Evolutionary conservation across 2,888 invertebrate genomes (phyloP), one percentile per base, ranked within the genome.

Genomic region (Falcaria lacertinaria): DNA sequence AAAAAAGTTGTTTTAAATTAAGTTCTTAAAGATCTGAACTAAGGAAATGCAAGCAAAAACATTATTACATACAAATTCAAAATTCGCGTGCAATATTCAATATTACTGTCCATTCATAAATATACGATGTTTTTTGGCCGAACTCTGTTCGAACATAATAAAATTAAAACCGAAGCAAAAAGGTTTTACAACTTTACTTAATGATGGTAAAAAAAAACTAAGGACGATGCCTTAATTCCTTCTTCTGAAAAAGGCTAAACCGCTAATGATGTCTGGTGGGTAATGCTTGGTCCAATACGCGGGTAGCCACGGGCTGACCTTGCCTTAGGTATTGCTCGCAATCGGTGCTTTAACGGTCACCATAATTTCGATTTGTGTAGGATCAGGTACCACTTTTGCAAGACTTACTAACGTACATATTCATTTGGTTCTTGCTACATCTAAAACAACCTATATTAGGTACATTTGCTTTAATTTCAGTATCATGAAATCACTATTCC

Each of bases 271-370:
- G 37, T n/a, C 36, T 14, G 11, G n/a, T 13, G 14, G 19, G 14
- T 15, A 17, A 47, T 39, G 35, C 14, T 47, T 36, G 34, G 34
- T 34, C 34, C 38, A 42, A 33, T 41, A 39, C 14, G 14, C 17
- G 33, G 39, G 4, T 42, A 48, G 48, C 54, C 52, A 43, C 55
- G 43, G 6, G 19, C 39, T 60, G 48, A 65, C 68, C 66, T 67
- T 63, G 58, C 46, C 28, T 44, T 34, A 33, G 25, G 33, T 46
- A 45, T 47, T 43, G 34, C 25, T 13, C 35, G 48, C 48, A 44
- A 48, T 50, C 43, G 43, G 37, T 47, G 33, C 15, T 36, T 43
- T 39, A 45, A 44, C 42, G 48, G 44, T 38, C 14, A 38, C 42
- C 45, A 47, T 47, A 40, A 41, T 43, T 39, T 39, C 11, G 32